Evolutionary conservation across 1,140 invertebrate genomes (phyloP).

Genomic region (Sycophaga agraensis): DNA sequence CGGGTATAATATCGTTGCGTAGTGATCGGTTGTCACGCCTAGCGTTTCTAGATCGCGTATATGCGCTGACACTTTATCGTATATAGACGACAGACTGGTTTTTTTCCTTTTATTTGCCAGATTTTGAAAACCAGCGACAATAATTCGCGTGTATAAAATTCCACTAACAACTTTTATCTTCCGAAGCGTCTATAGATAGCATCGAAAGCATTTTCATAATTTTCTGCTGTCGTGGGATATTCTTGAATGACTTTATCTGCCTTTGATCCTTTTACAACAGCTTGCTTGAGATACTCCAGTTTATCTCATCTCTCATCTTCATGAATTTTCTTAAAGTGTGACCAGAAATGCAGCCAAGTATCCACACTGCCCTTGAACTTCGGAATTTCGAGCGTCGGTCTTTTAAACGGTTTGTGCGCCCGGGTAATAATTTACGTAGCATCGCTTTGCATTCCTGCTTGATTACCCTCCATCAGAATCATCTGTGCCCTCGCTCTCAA

Average conservation of each 20-base stretch:
- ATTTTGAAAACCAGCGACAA: too few species aligned
- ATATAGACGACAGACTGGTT: too few species aligned
- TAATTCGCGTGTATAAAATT: constrained; percentile 39
- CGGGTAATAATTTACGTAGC: neutral
- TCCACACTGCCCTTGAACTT: constrained; percentile 41
- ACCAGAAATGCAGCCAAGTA: constrained; percentile 48
- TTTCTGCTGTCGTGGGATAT: constrained; percentile 21
- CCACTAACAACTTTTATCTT: constrained; percentile 33
- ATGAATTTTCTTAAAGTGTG: constrained; percentile 44
- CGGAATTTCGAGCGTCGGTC: constrained; percentile 40
- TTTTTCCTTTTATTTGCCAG: too few species aligned
- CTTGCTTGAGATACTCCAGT: too few species aligned
- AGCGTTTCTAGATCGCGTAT: constrained; percentile 39
- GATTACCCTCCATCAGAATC: neutral
- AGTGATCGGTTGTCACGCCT: constrained; percentile 40
- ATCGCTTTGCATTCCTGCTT: neutral
- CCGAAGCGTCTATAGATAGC: constrained; percentile 30
- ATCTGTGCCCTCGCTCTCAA: neutral
- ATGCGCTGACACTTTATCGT: constrained; percentile 40
- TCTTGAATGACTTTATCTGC: constrained; percentile 29
- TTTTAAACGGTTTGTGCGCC: constrained; percentile 33
- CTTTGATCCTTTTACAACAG: constrained; percentile 23
- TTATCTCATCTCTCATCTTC: constrained; percentile 38
- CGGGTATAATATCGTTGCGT: constrained; percentile 40
- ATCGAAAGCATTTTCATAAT: constrained; percentile 18